Evolutionary conservation across 2,113 vertebrate species (phyloP), one percentile per base, ranked within the genome.

Genomic region (Cygnus atratus): DNA sequence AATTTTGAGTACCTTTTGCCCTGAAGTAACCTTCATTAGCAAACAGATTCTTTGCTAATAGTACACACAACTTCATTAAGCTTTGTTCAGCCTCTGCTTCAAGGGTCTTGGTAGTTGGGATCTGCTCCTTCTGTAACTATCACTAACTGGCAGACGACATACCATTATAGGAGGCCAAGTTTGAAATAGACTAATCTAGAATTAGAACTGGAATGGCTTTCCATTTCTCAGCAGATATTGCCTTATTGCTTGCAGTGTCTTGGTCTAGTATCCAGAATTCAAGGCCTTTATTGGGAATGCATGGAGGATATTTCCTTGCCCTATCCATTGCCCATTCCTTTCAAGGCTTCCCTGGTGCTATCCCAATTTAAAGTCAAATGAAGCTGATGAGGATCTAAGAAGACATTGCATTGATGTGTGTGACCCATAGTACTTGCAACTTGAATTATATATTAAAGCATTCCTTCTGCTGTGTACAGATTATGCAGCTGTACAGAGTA

Each of bases 221-320:
- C 19, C 9, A 52, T 39, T 54, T 80, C 22, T 50, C 54, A 44
- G 21, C 24, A 50, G 48, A 63, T 44, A n/a, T 7, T 52, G 26
- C 18, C 24, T 75, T 37, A 74, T 6, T 74, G 26, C 35, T 68
- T 93, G 26, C 70, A 5, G 2, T 98, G 97, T 31, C 87, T 90
- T 41, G 96, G 88, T 1, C 97, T 99, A 74, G 98, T 98, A 58
- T 96, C 98, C 67, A 98, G 98, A 46, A 96, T 98, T 84, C 98
- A 99, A 92, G 98, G 98, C 31, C 97, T 99, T 63, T 19, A 59
- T 65, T 19, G n/a, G 18, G 15, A 68, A 55, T 57, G 15, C 7
- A 15, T 15, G 14, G 25, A 15, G 16, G 15, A 73, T 7, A 67
- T 50, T 97, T 99, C 37, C 98, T 98, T 58, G 92, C 98, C 29